Conservation (phyloP, 53 echinoderm and acorn worm genomes). For the Holothuria scabra region DNA sequence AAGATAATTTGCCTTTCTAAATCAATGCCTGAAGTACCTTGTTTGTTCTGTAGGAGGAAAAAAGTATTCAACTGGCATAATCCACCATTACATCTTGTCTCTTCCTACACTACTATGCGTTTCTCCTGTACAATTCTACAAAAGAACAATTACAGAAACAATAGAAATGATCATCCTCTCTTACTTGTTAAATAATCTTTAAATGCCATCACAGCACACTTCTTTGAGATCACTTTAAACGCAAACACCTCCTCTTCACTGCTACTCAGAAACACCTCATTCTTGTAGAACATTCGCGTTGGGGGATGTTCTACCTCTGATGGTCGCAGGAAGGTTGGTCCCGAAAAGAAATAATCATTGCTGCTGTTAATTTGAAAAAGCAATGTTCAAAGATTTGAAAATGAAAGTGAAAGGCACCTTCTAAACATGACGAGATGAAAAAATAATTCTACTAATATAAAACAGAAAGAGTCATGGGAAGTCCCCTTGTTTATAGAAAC, state of each 20-base stretch:
- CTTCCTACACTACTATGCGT: too few species aligned
- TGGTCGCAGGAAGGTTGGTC: conserved; percentile 89
- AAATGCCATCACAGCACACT: conserved; percentile 75
- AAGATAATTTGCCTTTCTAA: too few species aligned
- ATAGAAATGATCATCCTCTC: background rate
- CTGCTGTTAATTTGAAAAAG: conserved; percentile 27
- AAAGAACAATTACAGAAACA: too few species aligned
- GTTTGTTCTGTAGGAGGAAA: too few species aligned
- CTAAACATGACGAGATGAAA: background rate
- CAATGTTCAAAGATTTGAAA: background rate
- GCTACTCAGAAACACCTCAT: conserved; percentile 92
- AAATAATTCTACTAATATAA: too few species aligned
- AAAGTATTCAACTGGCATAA: too few species aligned
- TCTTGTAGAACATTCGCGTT: conserved; percentile 91
- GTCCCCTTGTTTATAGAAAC: background rate
- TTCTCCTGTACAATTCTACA: too few species aligned
- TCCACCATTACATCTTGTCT: too few species aligned
- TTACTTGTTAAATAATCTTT: conserved; percentile 94
- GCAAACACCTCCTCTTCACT: conserved; percentile 84
- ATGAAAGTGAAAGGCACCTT: background rate
- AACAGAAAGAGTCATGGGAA: too few species aligned
- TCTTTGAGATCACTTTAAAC: conserved; percentile 79
- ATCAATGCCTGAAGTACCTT: too few species aligned
- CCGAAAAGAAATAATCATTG: conserved; percentile 84
- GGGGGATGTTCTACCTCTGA: conserved; percentile 92